Evolutionary conservation across 2,113 vertebrate genomes (phyloP).

Genomic region (Lates calcarifer): DNA sequence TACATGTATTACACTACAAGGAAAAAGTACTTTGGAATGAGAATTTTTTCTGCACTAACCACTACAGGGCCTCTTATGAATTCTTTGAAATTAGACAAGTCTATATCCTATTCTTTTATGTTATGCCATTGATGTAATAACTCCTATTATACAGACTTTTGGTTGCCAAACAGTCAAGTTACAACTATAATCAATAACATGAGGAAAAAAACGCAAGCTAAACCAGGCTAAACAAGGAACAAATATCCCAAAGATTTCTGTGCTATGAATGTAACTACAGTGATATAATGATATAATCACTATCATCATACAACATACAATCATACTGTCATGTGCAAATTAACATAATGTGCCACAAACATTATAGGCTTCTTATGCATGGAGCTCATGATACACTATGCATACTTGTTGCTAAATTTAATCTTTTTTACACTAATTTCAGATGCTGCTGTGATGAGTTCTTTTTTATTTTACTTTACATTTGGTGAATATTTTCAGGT

Average conservation of each 20-base stretch:
- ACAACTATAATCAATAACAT: background rate
- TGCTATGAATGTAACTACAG: slow-evolving; percentile 32
- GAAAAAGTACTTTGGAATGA: background rate
- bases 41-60: background rate
- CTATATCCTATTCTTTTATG: background rate
- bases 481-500: background rate
- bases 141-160: background rate
- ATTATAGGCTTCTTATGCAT: background rate
- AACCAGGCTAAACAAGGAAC: background rate
- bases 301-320: background rate
- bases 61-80: slow-evolving; percentile 14
- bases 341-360: background rate
- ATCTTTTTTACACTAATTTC: background rate
- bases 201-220: background rate
- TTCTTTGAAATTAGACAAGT: background rate
- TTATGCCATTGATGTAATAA: background rate
- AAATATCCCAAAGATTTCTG: slow-evolving; percentile 2
- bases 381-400: background rate
- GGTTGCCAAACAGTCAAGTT: background rate
- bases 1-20: slow-evolving; percentile 18
- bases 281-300: background rate
- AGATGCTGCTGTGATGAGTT: slow-evolving; percentile 18
- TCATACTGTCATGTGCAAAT: background rate
- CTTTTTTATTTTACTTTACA: background rate
- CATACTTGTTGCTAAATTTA: background rate